Base-by-base conservation (phyloP, 1,140 invertebrate species). In the Drosophila miranda region DNA sequence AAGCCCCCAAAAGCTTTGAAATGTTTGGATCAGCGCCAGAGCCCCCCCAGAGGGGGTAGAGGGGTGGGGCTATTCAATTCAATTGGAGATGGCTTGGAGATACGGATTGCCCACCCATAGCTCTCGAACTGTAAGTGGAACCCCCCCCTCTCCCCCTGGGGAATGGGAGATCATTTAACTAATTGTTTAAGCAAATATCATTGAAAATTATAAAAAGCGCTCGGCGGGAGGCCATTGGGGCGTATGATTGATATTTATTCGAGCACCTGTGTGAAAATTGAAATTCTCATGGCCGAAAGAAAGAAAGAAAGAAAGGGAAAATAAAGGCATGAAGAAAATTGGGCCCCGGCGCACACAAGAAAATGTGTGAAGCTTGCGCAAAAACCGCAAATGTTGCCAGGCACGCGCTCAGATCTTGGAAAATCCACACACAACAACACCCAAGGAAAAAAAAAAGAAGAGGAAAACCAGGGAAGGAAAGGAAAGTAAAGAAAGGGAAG, bases 181-280 rank as follows among this genome's bases (percentile, higher is more conserved):
- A 84, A 83, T 84, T 83, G 62, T 43, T 61, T 28, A 51, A 43
- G 55, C 82, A 82, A 82, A 82, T 56, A 74, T 62, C 52, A 52
- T 64, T 59, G 54, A 58, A 70, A 81, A 77, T 81, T 72, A 61
- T 64, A 77, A 60, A 57, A 46, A 8, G 38, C 16, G 34, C 2
- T 34, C n/a, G 50, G 52, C 13, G 26, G 48, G 30, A 52, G 59
- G 48, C 67, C 71, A 75, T 60, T 86, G 76, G 68, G 73, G 77
- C 82, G 82, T 86, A 86, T 86, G 81, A 86, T 86, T 86, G 81
- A 86, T 86, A 86, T 86, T 86, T 86, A 86, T 86, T 86, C 81
- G 11, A 13, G 48, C 81, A 86, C 81, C 81, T 86, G 81, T 81
- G 80, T 67, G 78, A 81, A 81, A 86, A 81, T 84, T 84, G 73